Base-by-base conservation (phyloP, 2,888 invertebrate species). In the Conomelus anceps region DNA sequence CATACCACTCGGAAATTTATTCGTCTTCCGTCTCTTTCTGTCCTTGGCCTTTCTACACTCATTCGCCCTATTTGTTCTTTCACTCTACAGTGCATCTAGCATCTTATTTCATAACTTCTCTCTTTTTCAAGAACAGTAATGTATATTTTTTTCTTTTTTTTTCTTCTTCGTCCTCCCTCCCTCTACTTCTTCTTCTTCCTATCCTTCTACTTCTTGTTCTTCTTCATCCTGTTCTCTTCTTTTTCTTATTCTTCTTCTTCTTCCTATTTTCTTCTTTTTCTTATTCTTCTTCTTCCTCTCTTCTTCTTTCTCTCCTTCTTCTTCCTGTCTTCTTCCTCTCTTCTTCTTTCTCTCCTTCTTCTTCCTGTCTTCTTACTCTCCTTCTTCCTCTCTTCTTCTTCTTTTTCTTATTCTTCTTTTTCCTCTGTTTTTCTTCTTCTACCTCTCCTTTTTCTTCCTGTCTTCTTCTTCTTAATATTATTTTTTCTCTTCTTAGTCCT, bases 121-220 rank as follows among this genome's bases (percentile, higher is more conserved):
- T 89, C 89, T 87, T 85, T 84, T 85, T 23, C n/a, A n/a, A n/a
- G n/a, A n/a, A n/a, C n/a, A n/a, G n/a, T n/a, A n/a, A n/a, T n/a
- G 41, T 63, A 29, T 24, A 85, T 41, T 22, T 41, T 88, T 13
- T 88, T 26, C 86, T 87, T 85, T 41, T 84, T 29, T 84, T 22
- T 84, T 89, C 41, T 86, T 88, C 85, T 88, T 89, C 88, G 34
- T 88, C 85, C 90, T 89, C 90, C 88, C 86, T 88, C 84, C 86
- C 90, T 87, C 86, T 88, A 87, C 23, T 23, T 89, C 41, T 89
- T 85, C 86, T 29, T 26, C 86, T 88, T 86, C 86, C 89, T 88
- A 85, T 34, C 88, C 90, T 34, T 29, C 87, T 89, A 24, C 85
- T 29, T 84, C 29, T 22, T 63, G 24, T 84, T 86, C 89, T 88